These are phyloP conservation scores for Ploceus nigricollis DNA, from an alignment of 2,113 vertebrate genomes.

Conservation along the genomic window DNA sequence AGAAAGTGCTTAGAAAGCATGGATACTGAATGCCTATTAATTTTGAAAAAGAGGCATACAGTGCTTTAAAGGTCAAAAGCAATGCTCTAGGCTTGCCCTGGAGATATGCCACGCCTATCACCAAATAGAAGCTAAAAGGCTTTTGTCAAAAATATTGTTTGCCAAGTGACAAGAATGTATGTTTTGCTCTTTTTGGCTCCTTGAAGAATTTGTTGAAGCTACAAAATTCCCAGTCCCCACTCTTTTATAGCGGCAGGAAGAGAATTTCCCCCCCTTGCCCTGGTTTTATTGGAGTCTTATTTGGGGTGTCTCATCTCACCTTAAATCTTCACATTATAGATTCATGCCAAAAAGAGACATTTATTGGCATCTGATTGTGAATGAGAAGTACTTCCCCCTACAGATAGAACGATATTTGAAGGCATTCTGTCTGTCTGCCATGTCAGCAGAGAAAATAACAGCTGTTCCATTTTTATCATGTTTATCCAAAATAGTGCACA, in stretches of 20 bases:
- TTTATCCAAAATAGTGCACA: background rate
- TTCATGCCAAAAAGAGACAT: background rate
- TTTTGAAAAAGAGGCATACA: background rate
- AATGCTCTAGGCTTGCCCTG: background rate
- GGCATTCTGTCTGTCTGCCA: background rate
- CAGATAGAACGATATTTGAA: background rate
- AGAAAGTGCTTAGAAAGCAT: background rate
- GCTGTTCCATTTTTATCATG: background rate
- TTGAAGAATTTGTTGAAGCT: background rate
- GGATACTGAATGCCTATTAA: background rate
- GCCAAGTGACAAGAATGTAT: background rate
- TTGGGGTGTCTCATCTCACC: background rate
- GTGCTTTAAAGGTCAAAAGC: conserved; percentile 9
- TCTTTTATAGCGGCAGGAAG: background rate
- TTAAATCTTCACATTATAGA: background rate
- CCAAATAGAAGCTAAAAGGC: background rate
- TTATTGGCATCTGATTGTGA: background rate
- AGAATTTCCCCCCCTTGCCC: accelerated
- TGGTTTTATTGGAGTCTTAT: background rate
- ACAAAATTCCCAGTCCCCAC: background rate
- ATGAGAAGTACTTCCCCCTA: background rate
- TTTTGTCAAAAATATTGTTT: background rate
- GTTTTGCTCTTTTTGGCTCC: background rate
- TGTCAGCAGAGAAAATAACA: background rate
- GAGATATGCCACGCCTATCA: background rate